Evolutionary conservation across 2,797 vertebrate genomes (phyloP), one percentile per base, ranked within the genome.

Genomic region (Pangasius larnaudii): DNA sequence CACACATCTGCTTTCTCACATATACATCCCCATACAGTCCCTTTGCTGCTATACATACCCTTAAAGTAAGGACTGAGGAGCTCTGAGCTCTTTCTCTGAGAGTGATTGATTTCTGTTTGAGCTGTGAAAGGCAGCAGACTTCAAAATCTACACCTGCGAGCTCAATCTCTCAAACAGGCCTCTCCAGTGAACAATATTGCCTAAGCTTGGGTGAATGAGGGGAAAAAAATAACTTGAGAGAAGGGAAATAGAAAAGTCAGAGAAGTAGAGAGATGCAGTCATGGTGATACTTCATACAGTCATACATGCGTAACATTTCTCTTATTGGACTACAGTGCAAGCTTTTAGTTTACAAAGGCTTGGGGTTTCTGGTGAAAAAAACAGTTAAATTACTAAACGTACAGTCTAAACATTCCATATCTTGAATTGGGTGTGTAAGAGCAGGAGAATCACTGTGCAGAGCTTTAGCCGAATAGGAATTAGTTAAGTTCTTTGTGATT

Each of bases 71-170:
- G 85, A 85, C 51, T 22, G 51, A 61, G 56, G 18, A 85, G 71
- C 72, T 85, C 56, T 49, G 56, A 33, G 85, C 39, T 85, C 49
- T 46, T 58, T 85, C 49, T 11, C 27, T 72, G 16, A 75, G n/a
- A 63, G 71, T 77, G 71, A 85, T 22, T 61, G 85, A 85, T 85
- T 72, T 85, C 71, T 85, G 56, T 77, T 85, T 51, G 85, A 74
- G 84, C 18, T 77, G 85, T 53, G 58, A 75, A 78, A 85, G 18
- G 65, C 42, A 78, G 42, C 84, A 71, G 61, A 81, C 86, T 87
- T 81, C 51, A 81, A 81, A 87, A 81, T 67, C 27, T 69, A 69
- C 63, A 84, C 85, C 74, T 75, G 85, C 46, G 58, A 65, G 85
- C 72, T 36, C 51, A 61, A 75, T 75, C 71, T 61, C 81, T 84